Evolutionary conservation across 2,888 invertebrate species (phyloP), one percentile per base, ranked within the genome.

Genomic region (Poecilobothrus nobilitatus): DNA sequence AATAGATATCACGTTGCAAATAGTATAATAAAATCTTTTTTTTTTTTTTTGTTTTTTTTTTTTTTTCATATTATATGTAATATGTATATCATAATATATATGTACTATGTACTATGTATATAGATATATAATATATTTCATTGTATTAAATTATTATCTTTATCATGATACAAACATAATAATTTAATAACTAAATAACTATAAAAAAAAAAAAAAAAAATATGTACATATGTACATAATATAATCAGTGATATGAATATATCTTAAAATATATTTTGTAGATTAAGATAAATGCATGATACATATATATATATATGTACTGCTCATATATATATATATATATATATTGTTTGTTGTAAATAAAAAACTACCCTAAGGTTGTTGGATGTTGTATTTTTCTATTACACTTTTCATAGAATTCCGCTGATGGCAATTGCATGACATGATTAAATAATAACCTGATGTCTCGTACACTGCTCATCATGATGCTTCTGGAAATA

Each of bases 1-100:
- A 53, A 53, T 53, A 53, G 53, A 18, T 53, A 53, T 53, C 53
- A 53, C 53, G 53, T 53, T 53, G 53, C 53, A 53, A 53, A 53
- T 12, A 53, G 15, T 53, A 53, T 18, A 53, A 53, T 53, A 18
- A 53, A 53, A 53, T 53, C 6, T 53, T 10, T 12, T 37, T 37
- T n/a, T n/a, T n/a, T n/a, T n/a, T n/a, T n/a, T n/a, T n/a, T n/a
- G n/a, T n/a, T n/a, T n/a, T n/a, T n/a, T n/a, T n/a, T n/a, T n/a
- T n/a, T n/a, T n/a, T n/a, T n/a, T n/a, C n/a, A n/a, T n/a, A n/a
- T n/a, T n/a, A n/a, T n/a, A n/a, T n/a, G n/a, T n/a, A n/a, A n/a
- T n/a, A n/a, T n/a, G n/a, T n/a, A n/a, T n/a, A n/a, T 12, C 12
- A 37, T 37, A 37, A n/a, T 5, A 27, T 27, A 27, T 27, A 27